Base-by-base conservation (phyloP, 2,888 invertebrate species). In the Agelastica alni region DNA sequence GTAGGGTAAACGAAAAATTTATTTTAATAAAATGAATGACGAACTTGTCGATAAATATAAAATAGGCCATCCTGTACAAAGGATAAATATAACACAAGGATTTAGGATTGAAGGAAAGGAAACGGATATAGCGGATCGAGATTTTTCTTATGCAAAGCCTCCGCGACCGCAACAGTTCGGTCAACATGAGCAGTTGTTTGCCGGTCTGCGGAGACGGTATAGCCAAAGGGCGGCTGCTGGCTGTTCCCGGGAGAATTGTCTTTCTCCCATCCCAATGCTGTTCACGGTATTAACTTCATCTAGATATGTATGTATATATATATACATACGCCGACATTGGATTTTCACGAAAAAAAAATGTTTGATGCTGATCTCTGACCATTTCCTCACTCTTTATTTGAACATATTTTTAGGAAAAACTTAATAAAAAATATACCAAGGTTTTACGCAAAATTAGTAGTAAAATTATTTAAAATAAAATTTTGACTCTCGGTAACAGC, bases 131-230 rank as follows among this genome's bases (percentile, higher is more conserved):
- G 52, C 56, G 58, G 60, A 60, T 61, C 52, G 57, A 60, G 54
- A 62, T 63, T 59, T 61, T 63, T 58, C 62, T 62, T 60, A 61
- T 61, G 62, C 59, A 63, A 64, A 65, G 65, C 63, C 52, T 51
- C 51, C 45, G 51, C 49, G 56, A 65, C 68, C 68, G 62, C 69
- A 64, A 61, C 37, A 56, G 47, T 56, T 56, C 51, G 60, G 68
- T 70, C 68, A 69, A 70, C 68, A 70, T 68, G 67, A 66, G 66
- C 70, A 70, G 69, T 71, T 72, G 71, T 73, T 73, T 73, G 71
- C 68, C 63, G 69, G 70, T 66, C 67, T 68, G 71, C 61, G 71
- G 71, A 62, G 62, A 28, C 17, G 43, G 45, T 36, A 32, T 49
- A 20, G 54, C 42, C 47, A 36, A 26, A 55, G 57, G 53, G 53